Percentiles rank a stretch among this genome's conserved stretches.
Conservation (phyloP, 2,113 vertebrate species). For the Petroica traversi region DNA sequence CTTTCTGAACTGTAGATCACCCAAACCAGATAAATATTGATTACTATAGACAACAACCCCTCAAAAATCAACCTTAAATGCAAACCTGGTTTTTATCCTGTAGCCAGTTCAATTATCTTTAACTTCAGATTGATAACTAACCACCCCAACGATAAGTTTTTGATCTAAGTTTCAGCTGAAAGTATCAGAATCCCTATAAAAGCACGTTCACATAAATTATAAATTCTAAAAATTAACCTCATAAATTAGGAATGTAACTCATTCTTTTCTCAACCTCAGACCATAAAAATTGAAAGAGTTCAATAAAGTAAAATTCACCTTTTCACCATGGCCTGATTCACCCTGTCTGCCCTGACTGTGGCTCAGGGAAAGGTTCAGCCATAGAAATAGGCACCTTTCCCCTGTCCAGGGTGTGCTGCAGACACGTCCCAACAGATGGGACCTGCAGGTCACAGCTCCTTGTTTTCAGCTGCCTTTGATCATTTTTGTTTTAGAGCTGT, state of each 20-base stretch:
- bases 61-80: background rate
- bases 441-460: background rate
- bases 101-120: background rate
- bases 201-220: background rate
- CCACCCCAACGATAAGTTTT: rapidly evolving
- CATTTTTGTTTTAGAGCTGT: background rate
- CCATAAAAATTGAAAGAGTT: background rate
- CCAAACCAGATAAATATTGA: background rate
- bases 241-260: background rate
- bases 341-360: rapidly evolving
- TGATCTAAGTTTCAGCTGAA: background rate
- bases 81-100: background rate
- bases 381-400: too few species aligned
- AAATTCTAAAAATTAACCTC: background rate
- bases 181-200: background rate
- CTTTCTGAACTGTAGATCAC: background rate
- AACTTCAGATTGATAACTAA: background rate
- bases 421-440: rapidly evolving
- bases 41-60: background rate
- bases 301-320: background rate
- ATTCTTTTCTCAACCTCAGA: background rate
- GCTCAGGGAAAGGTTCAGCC: background rate
- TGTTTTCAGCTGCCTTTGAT: background rate
- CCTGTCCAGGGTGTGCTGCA: background rate
- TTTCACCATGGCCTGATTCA: background rate